Conservation (phyloP, 2,113 vertebrate genomes). For the Aramus guarauna region DNA sequence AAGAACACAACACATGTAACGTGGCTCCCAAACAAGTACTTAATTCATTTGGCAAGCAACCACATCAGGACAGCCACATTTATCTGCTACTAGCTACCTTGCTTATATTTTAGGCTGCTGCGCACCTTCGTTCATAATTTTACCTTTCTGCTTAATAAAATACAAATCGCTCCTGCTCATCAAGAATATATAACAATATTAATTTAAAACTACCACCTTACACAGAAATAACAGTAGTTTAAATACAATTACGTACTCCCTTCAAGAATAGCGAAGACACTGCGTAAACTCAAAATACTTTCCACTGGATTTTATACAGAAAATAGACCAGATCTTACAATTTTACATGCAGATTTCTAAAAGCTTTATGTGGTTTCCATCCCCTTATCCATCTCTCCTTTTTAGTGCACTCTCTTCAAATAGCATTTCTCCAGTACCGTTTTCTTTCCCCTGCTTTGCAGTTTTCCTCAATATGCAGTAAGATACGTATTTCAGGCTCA, state of each 20-base stretch:
- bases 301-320: background rate
- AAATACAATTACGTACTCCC: background rate
- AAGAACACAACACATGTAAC: background rate
- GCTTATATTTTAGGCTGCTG: background rate
- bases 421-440: accelerated
- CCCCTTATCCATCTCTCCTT: background rate
- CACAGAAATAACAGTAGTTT: background rate
- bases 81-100: background rate
- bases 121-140: background rate
- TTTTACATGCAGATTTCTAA: background rate
- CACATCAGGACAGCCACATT: background rate
- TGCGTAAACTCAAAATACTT: background rate
- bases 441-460: background rate
- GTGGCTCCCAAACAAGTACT: background rate
- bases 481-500: background rate
- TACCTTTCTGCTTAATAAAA: background rate
- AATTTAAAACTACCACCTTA: background rate
- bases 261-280: accelerated
- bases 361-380: background rate
- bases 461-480: background rate
- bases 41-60: background rate
- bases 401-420: background rate
- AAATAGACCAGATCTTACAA: background rate
- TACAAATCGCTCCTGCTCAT: background rate
- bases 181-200: accelerated